A percentile compares a stretch with the other conserved stretches of the same genome.
Evolutionary conservation across 2,113 vertebrate genomes (phyloP).

Genomic region (Nothobranchius furzeri): DNA sequence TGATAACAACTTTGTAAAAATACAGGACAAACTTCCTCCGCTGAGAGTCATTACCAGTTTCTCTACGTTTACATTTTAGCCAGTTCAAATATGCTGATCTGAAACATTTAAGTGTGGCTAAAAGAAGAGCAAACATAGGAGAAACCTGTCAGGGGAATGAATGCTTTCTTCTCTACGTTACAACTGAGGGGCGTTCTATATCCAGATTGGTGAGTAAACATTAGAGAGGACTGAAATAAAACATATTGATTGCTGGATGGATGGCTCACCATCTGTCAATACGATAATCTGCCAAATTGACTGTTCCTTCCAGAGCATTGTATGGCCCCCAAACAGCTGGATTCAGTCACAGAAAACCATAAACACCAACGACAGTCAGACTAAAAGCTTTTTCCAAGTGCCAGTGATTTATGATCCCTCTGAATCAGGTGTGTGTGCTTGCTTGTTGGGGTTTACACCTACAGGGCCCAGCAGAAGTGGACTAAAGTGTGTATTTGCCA

Average conservation of each 20-base stretch:
- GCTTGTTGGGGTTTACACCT: slow-evolving; percentile 63
- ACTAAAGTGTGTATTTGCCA: slow-evolving; percentile 7
- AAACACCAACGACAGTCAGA: slow-evolving; percentile 63
- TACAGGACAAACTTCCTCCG: too few relatives aligned
- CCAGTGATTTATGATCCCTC: slow-evolving; percentile 71
- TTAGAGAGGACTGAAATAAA: slow-evolving; percentile 55
- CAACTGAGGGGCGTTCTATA: slow-evolving; percentile 1
- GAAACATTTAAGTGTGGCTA: too few relatives aligned
- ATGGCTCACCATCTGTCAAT: slow-evolving; percentile 65
- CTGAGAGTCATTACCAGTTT: too few relatives aligned
- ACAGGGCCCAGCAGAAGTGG: slow-evolving; percentile 4
- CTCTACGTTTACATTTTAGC: too few relatives aligned
- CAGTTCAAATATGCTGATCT: too few relatives aligned
- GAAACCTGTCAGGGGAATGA: too few relatives aligned
- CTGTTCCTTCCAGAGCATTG: slow-evolving; percentile 47
- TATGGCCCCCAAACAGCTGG: slow-evolving; percentile 65
- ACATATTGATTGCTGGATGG: slow-evolving; percentile 68
- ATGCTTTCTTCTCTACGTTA: too few relatives aligned
- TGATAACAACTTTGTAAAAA: too few relatives aligned
- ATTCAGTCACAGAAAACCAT: slow-evolving; percentile 69
- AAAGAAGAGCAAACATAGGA: too few relatives aligned
- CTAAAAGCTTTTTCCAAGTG: slow-evolving; percentile 58
- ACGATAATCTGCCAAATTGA: slow-evolving; percentile 75
- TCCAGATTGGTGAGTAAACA: slow-evolving; percentile 52
- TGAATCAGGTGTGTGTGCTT: slow-evolving; percentile 52